These are phyloP conservation scores for Onychostruthus taczanowskii DNA, from an alignment of 2,113 vertebrate species.

Conservation along the genomic window DNA sequence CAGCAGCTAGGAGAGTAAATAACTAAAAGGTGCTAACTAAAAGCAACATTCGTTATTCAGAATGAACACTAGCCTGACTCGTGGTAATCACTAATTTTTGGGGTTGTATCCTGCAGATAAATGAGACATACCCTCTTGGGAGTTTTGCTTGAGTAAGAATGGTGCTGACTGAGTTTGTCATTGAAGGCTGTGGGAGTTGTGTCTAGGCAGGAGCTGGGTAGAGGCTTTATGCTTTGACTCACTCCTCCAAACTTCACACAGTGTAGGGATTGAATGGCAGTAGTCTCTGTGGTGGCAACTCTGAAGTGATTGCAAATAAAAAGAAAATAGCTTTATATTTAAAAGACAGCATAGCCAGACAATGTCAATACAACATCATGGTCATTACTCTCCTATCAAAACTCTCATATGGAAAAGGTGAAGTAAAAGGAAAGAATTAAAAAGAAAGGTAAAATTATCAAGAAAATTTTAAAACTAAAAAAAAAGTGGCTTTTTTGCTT, in stretches of 20 bases:
- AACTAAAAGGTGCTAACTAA: neutral
- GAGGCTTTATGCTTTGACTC: conserved; percentile 39
- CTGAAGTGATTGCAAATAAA: neutral
- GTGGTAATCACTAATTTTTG: neutral
- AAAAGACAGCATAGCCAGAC: neutral
- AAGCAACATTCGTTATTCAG: neutral
- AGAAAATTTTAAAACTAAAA: neutral
- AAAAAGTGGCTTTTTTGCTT: neutral
- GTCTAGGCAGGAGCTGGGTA: neutral
- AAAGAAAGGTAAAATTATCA: neutral
- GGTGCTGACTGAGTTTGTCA: neutral
- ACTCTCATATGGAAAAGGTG: neutral
- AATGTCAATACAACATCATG: neutral
- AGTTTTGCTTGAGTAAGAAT: conserved; percentile 49
- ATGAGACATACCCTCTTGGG: neutral
- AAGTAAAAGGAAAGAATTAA: neutral
- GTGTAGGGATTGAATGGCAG: neutral
- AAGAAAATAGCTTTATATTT: neutral
- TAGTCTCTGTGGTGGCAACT: neutral
- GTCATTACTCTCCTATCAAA: neutral
- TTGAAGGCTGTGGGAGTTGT: conserved; percentile 19
- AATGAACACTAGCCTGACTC: neutral
- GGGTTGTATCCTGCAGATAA: neutral
- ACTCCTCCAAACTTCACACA: neutral
- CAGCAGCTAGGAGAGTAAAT: neutral